These are phyloP conservation scores for Arenicola marina DNA, from an alignment of 2,888 invertebrate genomes.

Conservation along the genomic window DNA sequence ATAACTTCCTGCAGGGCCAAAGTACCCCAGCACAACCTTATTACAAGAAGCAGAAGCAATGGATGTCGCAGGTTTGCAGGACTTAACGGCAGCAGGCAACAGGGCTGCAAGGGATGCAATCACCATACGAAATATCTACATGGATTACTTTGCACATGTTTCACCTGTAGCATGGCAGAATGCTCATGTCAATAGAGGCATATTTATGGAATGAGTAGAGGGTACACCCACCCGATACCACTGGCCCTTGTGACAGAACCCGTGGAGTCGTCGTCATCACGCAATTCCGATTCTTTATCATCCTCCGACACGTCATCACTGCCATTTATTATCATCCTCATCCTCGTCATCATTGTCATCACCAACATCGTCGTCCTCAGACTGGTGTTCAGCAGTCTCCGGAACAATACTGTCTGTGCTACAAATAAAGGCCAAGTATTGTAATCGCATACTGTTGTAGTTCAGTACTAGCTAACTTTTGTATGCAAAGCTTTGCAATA, in stretches of 20 bases:
- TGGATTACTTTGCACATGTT: conserved; percentile 7
- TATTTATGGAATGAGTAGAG: background rate
- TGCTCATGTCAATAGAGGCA: conserved; percentile 3
- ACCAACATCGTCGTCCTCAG: background rate
- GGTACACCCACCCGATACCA: background rate
- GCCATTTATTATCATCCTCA: background rate
- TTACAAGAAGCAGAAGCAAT: no score
- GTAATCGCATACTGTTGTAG: background rate
- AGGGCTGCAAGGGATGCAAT: conserved; percentile 4
- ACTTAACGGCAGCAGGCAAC: background rate
- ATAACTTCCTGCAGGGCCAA: background rate
- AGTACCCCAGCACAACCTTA: background rate
- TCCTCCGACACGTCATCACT: background rate
- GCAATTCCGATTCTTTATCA: background rate
- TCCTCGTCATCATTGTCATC: no score
- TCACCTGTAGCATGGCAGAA: conserved; percentile 2
- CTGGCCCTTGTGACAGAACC: background rate
- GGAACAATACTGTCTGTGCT: conserved; percentile 4
- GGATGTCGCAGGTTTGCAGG: background rate
- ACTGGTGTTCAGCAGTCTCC: background rate
- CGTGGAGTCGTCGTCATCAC: background rate
- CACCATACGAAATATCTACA: conserved; percentile 8
- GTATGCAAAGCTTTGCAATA: background rate
- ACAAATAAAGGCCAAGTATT: background rate
- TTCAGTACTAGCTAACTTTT: no score